Evolutionary conservation across 2,888 invertebrate species (phyloP), one percentile per base, ranked within the genome.

Genomic region (Cistogaster globosa): DNA sequence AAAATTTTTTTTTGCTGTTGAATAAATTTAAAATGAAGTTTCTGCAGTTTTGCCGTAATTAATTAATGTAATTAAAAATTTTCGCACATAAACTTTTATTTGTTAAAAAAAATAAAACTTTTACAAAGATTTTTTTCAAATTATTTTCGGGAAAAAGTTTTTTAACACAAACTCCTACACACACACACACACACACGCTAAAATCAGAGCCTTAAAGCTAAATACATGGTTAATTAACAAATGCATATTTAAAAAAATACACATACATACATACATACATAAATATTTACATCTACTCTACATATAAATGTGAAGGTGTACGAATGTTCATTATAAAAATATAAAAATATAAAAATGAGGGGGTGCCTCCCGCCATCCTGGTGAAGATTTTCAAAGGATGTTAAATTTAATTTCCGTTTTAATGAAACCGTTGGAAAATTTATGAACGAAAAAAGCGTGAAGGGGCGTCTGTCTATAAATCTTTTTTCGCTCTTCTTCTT

Each of bases 381-480:
- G 57, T n/a, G 18, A 48, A 38, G 57, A 71, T n/a, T 45, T 75
- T 85, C 65, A 60, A 78, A 79, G 85, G 85, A 75, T 82, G 71
- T 82, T 82, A 85, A 85, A 85, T 82, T 82, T 85, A 85, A 85
- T 85, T 85, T 85, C 85, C 85, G 85, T 85, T 85, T 77, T 82
- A 78, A 79, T 85, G 60, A 82, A 82, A 76, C 78, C 65, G 22
- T 79, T 85, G 69, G 81, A 85, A 85, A 78, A 75, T 85, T 67
- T 48, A 79, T 79, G 42, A 20, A 26, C n/a, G n/a, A 3, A 18
- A 20, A 11, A 18, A 58, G 36, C n/a, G 32, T 36, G 22, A 62
- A 45, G 20, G 9, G 1, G 18, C 48, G 20, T 14, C 22, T 55
- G 45, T 26, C 7, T n/a, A 14, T 6, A 5, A 6, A 16, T 6